Evolutionary conservation across 2,888 invertebrate genomes (phyloP).

Genomic region (Pristionchus japonicus): DNA sequence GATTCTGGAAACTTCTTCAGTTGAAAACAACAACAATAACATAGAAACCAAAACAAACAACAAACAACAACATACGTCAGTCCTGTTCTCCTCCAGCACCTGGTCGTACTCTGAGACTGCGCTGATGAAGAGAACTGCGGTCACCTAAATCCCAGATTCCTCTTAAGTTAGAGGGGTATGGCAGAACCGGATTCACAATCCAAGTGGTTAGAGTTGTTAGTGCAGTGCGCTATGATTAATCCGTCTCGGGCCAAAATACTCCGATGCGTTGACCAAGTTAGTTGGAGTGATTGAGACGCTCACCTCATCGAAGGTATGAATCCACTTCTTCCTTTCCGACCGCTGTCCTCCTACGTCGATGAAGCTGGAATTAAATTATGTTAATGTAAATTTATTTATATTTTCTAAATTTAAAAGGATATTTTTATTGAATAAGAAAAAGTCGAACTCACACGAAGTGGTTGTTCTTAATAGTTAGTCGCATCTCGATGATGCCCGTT

Average conservation of each 20-base stretch:
- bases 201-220: no score
- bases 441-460: background rate
- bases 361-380: background rate
- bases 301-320: background rate
- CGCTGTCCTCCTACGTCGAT: background rate
- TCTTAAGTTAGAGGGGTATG: no score
- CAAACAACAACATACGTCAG: conserved; percentile 95
- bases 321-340: conserved; percentile 7
- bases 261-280: no score
- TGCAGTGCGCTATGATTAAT: no score
- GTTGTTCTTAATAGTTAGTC: background rate
- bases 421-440: no score
- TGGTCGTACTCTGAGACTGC: conserved; percentile 88
- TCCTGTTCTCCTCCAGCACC: conserved; percentile 96
- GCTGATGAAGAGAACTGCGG: conserved; percentile 95
- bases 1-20: conserved; percentile 61
- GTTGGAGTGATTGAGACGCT: no score
- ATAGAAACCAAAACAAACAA: no score
- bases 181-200: background rate
- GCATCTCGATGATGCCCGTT: background rate
- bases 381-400: no score
- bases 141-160: no score
- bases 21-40: background rate
- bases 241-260: no score
- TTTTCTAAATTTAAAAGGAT: no score